Base-by-base conservation (phyloP, 1,140 invertebrate species). In the Calliopsis andreniformis region DNA sequence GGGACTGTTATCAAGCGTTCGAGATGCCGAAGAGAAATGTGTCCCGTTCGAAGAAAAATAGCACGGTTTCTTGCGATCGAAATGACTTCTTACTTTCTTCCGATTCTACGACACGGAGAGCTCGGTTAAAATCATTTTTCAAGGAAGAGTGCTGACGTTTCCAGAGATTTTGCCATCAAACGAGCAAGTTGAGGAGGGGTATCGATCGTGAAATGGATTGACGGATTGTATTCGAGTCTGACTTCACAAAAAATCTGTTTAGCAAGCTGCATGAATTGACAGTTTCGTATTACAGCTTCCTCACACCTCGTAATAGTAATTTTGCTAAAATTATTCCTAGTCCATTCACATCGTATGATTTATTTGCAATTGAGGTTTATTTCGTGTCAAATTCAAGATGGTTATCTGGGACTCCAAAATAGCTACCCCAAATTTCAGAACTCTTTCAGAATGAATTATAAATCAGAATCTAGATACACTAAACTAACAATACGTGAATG, bases 31-130 rank as follows among this genome's bases (percentile, higher is more conserved):
- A 14, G 47, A 53, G 16, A 66, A 66, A 66, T 35, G 16, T 25
- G 14, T 8, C 10, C 32, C 32, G 30, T 23, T 16, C 3, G 30
- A 53, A 53, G 63, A 66, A 8, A 66, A 66, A 66, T 66, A 53
- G 47, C 16, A 30, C 20, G 20, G 51, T 49, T 66, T 66, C 47
- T 53, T 53, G 32, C 30, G 12, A 20, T 23, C 32, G 32, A 42
- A 53, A 66, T 53, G 63, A 66, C 63, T 53, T 66, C 63, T 66
- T 66, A 66, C 63, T 35, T 66, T 51, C 63, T 55, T 55, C 42
- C 42, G 20, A 63, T 45, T 47, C 25, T 43, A 5, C 43, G 25
- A 16, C 61, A 14, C 8, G 39, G 20, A 14, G 20, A 14, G 3
- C n/a, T 62, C 47, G n/a, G 62, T 23, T 1, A 3, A 51, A 61